These are phyloP conservation scores for Diplodus sargus DNA, from an alignment of 2,797 vertebrate species.

Conservation along the genomic window DNA sequence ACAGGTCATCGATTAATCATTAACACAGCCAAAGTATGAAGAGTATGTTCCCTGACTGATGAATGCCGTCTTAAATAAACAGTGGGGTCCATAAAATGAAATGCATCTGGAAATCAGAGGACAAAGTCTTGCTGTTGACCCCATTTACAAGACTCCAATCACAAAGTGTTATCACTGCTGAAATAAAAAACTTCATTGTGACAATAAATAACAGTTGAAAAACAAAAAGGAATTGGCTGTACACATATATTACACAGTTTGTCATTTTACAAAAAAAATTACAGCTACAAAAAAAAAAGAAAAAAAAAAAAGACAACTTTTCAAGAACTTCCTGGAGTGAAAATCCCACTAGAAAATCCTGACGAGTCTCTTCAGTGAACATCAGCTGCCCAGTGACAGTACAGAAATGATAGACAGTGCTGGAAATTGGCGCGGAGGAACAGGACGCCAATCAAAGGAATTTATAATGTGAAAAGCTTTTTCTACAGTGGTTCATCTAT, in stretches of 20 bases:
- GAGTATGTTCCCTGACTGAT: neutral
- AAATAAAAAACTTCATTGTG: slow-evolving; percentile 47
- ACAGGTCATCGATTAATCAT: slow-evolving; percentile 22
- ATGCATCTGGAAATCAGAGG: slow-evolving; percentile 19
- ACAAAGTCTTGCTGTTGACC: slow-evolving; percentile 15
- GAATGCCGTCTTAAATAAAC: slow-evolving; percentile 37
- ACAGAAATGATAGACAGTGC: slow-evolving; percentile 39
- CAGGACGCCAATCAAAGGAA: slow-evolving; percentile 38
- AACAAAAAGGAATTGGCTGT: slow-evolving; percentile 56
- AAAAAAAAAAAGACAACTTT: slow-evolving; percentile 25
- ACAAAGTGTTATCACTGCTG: neutral
- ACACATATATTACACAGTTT: slow-evolving; percentile 67
- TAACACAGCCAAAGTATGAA: slow-evolving; percentile 10
- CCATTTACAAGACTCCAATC: slow-evolving; percentile 36
- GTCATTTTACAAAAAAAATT: slow-evolving; percentile 62
- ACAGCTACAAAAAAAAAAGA: slow-evolving; percentile 28
- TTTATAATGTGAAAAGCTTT: slow-evolving; percentile 42
- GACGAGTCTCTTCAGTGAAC: slow-evolving; percentile 33
- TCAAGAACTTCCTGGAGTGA: slow-evolving; percentile 14
- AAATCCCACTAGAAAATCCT: neutral
- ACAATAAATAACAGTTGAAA: slow-evolving; percentile 73
- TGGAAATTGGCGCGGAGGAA: slow-evolving; percentile 26
- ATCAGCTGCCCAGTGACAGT: slow-evolving; percentile 62
- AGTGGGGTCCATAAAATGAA: slow-evolving; percentile 41
- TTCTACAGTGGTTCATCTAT: slow-evolving; percentile 30